Conservation (phyloP, 2,113 vertebrate genomes). For the Platysteira castanea region DNA sequence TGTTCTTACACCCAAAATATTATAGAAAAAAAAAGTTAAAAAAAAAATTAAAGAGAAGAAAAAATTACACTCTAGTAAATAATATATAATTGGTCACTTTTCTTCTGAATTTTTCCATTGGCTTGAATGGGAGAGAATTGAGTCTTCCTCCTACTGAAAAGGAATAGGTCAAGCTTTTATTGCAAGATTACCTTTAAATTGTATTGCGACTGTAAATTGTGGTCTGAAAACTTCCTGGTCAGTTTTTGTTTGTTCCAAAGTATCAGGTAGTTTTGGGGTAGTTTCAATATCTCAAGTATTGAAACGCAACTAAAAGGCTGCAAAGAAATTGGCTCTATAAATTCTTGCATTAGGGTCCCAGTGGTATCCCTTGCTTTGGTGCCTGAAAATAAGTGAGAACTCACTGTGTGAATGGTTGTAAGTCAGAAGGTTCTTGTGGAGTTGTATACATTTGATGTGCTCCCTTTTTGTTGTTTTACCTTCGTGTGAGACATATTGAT, state of each 20-base stretch:
- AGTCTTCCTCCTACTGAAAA: not conserved
- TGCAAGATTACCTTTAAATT: not conserved
- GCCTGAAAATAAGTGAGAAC: not conserved
- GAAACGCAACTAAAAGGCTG: not conserved
- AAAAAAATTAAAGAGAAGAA: not conserved
- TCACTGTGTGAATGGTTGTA: not conserved
- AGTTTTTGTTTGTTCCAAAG: not conserved
- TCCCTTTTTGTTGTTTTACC: not conserved
- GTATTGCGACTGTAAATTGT: not conserved
- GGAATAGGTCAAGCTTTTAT: not conserved
- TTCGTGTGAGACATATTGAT: not conserved
- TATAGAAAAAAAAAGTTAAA: not conserved
- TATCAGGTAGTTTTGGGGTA: not conserved
- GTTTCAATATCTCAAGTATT: not conserved
- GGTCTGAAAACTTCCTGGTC: not conserved
- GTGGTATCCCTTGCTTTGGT: not conserved
- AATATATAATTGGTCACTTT: not conserved
- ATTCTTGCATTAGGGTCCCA: not conserved
- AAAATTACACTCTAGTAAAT: not conserved
- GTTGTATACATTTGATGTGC: not conserved
- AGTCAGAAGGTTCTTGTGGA: not conserved
- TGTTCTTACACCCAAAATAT: not conserved
- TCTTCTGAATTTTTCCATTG: not conserved
- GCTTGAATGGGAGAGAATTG: not conserved
- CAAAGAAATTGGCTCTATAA: not conserved